phyloP scores from a whole-genome alignment of 2,113 vertebrate genomes.

The Phainopepla nitens region DNA sequence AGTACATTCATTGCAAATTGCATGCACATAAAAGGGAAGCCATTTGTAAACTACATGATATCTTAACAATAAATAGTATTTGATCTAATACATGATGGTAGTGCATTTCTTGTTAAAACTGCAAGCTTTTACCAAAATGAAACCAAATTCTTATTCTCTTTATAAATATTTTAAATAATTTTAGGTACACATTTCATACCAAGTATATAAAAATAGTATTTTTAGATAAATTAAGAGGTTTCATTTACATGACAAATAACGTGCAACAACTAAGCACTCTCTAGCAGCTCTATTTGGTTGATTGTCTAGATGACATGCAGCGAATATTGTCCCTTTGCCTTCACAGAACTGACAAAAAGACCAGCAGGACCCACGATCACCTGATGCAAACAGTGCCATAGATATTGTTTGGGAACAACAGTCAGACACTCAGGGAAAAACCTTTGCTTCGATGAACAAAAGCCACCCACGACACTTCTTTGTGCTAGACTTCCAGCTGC shows the following conservation, averaged over 20 bases:
- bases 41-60: slow-evolving; percentile 67
- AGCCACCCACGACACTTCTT: slow-evolving; percentile 54
- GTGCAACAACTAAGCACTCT: slow-evolving; percentile 75
- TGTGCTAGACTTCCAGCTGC: slow-evolving; percentile 69
- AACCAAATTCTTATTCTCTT: slow-evolving; percentile 70
- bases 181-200: slow-evolving; percentile 78
- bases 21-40: slow-evolving; percentile 73
- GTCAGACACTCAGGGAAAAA: slow-evolving; percentile 61
- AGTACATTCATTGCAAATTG: slow-evolving; percentile 73
- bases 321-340: slow-evolving; percentile 73
- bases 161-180: slow-evolving; percentile 81
- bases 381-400: slow-evolving; percentile 62
- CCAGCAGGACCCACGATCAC: slow-evolving; percentile 70
- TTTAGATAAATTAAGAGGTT: slow-evolving; percentile 78
- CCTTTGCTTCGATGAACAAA: slow-evolving; percentile 71
- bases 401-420: slow-evolving; percentile 72
- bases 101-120: slow-evolving; percentile 73
- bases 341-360: slow-evolving; percentile 70
- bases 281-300: slow-evolving; percentile 77
- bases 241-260: slow-evolving; percentile 82
- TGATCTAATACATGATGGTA: slow-evolving; percentile 68
- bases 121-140: slow-evolving; percentile 79
- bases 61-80: slow-evolving; percentile 67
- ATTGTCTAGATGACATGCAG: slow-evolving; percentile 85
- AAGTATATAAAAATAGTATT: slow-evolving; percentile 85